Conservation (phyloP, 2,797 vertebrate species). For the Notoglanidium macrostoma region DNA sequence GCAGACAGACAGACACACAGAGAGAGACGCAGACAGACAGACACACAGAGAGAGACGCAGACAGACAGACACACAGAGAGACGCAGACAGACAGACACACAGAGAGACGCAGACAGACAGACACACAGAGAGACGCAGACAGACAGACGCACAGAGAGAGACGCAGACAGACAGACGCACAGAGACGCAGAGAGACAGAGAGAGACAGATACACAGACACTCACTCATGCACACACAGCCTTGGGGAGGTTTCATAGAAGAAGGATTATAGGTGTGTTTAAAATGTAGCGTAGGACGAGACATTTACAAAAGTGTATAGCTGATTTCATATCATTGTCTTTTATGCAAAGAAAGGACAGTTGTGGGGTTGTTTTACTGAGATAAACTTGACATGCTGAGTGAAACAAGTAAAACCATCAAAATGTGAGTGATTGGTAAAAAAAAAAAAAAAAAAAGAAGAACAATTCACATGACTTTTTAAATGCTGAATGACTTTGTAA, state of each 20-base stretch:
- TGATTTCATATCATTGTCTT: not conserved
- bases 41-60: no score
- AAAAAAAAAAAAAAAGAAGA: not conserved
- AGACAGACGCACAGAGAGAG: no score
- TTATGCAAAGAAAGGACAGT: not conserved
- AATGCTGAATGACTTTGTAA: not conserved
- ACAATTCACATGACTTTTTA: not conserved
- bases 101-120: no score
- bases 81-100: not conserved
- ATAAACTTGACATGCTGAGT: not conserved
- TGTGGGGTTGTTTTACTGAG: not conserved
- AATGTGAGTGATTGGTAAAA: not conserved
- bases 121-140: no score
- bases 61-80: not conserved
- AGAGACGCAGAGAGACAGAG: no score
- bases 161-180: not conserved
- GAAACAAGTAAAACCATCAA: not conserved
- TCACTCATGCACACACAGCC: not conserved
- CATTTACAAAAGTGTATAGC: not conserved
- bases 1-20: no score
- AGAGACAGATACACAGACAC: no score
- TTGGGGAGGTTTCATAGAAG: not conserved
- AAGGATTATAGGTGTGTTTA: not conserved
- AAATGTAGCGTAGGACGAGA: not conserved
- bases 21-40: no score